Base-by-base conservation (phyloP, 1,140 invertebrate genomes). In the Procambarus virginalis region DNA sequence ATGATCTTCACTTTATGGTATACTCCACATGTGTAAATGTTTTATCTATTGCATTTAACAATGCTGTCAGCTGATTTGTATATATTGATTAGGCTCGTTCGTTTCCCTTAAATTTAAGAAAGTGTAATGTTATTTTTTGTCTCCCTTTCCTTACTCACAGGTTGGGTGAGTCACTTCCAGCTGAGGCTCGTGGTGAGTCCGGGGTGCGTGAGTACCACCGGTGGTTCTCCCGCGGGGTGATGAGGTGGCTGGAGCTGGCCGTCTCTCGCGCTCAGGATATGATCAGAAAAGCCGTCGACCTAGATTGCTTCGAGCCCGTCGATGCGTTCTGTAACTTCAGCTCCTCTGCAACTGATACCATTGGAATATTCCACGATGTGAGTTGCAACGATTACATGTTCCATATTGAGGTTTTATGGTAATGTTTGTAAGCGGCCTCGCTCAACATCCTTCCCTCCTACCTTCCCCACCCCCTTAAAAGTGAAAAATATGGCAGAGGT, bases 321-420 rank as follows among this genome's bases (percentile, higher is more conserved):
- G 91, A 92, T 22, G 70, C 76, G 0, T 81, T 77, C 48, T 90
- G 89, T 58, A 75, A 87, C 64, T 92, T 92, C 86, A 91, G 89
- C 51, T 90, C 91, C 3, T 92, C 91, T n/a, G 89, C 91, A 6
- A 91, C 91, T 9, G 91, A 91, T 55, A 90, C 85, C 20, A 82
- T 78, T 8, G 90, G 80, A 9, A 87, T 91, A 34, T 91, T 91
- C 48, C 79, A 82, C 78, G 90, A 87, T 64, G 90, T 91, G 49
- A 87, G 90, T 82, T 78, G 9, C 22, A 6, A 3, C 51, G 9
- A n/a, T 22, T 34, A 48, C 34, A 34, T 34, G 34, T 34, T 34
- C 34, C 34, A 34, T 34, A 34, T 34, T 34, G 34, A 34, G 34
- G 34, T 55, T 84, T 51, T 9, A 48, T 9, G 17, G 20, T 12